Conservation (phyloP, 2,797 vertebrate genomes). For the Melanotaenia nigrans region DNA sequence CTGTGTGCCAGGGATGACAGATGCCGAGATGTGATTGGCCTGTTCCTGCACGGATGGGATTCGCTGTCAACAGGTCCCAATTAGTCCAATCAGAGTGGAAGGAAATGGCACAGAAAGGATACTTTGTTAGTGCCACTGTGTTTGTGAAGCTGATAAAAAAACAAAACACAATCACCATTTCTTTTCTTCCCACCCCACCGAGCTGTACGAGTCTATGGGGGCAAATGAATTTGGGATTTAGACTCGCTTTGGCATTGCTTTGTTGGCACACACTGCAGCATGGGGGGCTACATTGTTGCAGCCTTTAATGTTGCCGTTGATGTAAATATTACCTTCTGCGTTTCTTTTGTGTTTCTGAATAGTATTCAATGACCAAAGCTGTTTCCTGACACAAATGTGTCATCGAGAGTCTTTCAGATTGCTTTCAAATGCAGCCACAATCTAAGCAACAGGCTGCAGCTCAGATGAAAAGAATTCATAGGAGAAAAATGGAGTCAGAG, state of each 20-base stretch:
- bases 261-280: conserved; percentile 68
- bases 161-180: conserved; percentile 82
- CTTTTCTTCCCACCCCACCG: conserved; percentile 70
- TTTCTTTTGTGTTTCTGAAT: conserved; percentile 78
- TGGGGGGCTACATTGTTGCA: conserved; percentile 70
- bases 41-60: conserved; percentile 86
- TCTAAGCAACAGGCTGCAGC: conserved; percentile 32
- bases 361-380: conserved; percentile 59
- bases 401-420: conserved; percentile 71
- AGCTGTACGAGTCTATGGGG: conserved; percentile 60
- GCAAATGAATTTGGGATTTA: conserved; percentile 73
- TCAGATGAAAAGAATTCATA: conserved; percentile 48
- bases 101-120: conserved; percentile 86
- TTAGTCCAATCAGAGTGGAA: conserved; percentile 89
- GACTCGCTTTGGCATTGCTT: conserved; percentile 62
- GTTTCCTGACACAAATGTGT: conserved; percentile 84
- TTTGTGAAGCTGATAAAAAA: conserved; percentile 81
- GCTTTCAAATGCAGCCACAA: conserved; percentile 34
- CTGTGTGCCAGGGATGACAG: conserved; percentile 85
- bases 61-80: conserved; percentile 88
- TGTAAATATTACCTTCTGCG: conserved; percentile 78
- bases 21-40: conserved; percentile 83
- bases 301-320: conserved; percentile 81
- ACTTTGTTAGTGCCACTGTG: conserved; percentile 85
- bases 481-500: conserved; percentile 33